Conservation (phyloP, 2,113 vertebrate genomes). For the Anser brachyrhynchus region DNA sequence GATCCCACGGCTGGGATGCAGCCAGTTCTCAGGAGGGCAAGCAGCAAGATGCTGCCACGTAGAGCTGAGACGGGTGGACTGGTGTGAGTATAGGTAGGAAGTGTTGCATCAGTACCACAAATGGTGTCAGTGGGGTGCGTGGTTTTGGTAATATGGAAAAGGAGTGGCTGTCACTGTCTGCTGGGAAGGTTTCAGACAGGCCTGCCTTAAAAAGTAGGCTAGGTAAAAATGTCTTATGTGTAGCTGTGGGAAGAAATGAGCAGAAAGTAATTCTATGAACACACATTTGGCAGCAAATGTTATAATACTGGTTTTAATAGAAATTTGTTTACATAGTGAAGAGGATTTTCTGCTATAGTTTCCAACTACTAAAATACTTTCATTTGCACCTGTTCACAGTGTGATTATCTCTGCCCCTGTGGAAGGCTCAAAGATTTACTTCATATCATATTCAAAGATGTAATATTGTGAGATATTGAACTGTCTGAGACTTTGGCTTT, state of each 20-base stretch:
- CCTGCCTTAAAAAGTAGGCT: background rate
- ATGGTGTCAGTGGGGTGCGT: background rate
- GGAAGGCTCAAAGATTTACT: background rate
- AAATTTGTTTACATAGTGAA: background rate
- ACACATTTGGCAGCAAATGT: background rate
- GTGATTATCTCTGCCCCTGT: background rate
- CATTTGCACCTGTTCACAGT: background rate
- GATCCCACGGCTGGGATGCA: background rate
- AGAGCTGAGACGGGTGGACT: rapidly evolving
- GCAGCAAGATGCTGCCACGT: background rate
- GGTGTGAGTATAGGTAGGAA: background rate
- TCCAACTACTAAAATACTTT: background rate
- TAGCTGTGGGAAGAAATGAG: background rate
- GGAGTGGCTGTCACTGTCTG: background rate
- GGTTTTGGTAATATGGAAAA: background rate
- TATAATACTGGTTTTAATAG: background rate
- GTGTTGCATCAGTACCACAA: background rate
- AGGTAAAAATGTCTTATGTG: background rate
- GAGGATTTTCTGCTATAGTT: background rate
- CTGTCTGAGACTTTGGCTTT: background rate
- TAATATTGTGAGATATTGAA: background rate
- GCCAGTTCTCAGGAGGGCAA: background rate
- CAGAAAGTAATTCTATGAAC: no score
- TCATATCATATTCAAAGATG: background rate
- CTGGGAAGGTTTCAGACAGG: background rate